phyloP scores from a whole-genome alignment of 2,797 vertebrate species.

The Galago senegalensis region DNA sequence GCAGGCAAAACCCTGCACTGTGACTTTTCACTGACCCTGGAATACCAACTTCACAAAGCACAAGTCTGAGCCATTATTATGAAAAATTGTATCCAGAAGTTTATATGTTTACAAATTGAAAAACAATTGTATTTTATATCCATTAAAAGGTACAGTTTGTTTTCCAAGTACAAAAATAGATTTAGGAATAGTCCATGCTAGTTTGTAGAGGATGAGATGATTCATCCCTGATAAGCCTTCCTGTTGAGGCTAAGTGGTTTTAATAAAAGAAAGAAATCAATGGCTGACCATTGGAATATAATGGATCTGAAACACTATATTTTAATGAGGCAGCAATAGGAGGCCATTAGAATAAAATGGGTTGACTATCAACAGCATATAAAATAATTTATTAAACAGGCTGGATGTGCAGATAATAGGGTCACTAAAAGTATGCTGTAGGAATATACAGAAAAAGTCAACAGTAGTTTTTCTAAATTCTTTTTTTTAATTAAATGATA shows the following conservation, averaged over 20 bases:
- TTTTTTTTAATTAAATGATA: no score
- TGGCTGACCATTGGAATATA: constrained; percentile 71
- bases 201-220: constrained; percentile 60
- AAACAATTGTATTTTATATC: neutral
- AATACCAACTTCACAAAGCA: neutral
- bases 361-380: constrained; percentile 57
- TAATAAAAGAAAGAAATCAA: constrained; percentile 77
- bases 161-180: constrained; percentile 46
- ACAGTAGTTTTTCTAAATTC: neutral
- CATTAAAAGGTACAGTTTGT: constrained; percentile 22
- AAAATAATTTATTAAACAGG: constrained; percentile 78
- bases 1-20: neutral
- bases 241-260: constrained; percentile 72
- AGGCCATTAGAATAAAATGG: constrained; percentile 74
- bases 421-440: constrained; percentile 8
- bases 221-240: constrained; percentile 69
- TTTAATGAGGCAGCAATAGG: constrained; percentile 70
- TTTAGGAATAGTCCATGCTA: constrained; percentile 50
- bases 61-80: neutral
- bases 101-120: neutral
- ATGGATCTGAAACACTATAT: constrained; percentile 77
- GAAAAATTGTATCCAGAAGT: neutral
- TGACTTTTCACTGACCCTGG: neutral
- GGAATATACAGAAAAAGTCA: neutral
- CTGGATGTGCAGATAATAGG: neutral